Percentiles rank a stretch among this genome's conserved stretches.
Conservation (phyloP, 1,140 invertebrate species). For the Ceratina japonica region DNA sequence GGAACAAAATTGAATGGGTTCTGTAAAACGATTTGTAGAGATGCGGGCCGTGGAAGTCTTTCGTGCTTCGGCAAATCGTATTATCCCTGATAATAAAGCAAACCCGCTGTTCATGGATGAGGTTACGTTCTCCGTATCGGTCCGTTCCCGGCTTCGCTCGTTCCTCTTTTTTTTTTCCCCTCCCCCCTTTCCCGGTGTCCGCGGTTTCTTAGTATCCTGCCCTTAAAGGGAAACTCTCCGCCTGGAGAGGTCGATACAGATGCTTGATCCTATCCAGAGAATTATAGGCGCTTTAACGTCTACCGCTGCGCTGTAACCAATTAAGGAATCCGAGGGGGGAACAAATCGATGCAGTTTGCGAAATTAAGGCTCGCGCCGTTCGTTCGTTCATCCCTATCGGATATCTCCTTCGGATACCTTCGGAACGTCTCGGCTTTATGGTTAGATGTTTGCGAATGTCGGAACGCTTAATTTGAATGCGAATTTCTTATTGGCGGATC, state of each 20-base stretch:
- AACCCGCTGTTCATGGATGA: conserved; percentile 24
- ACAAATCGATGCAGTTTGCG: background rate
- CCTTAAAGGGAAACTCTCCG: conserved; percentile 11
- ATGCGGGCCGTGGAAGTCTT: conserved; percentile 35
- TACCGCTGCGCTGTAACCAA: background rate
- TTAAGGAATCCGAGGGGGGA: background rate
- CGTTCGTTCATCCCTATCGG: background rate
- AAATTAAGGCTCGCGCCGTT: background rate
- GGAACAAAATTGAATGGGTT: conserved; percentile 47
- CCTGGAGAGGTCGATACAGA: conserved; percentile 2
- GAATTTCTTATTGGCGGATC: too few relatives aligned
- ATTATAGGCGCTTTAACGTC: background rate
- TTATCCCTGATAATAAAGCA: conserved; percentile 52
- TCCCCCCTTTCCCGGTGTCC: too few relatives aligned
- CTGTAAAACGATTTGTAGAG: conserved; percentile 50
- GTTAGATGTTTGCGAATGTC: too few relatives aligned
- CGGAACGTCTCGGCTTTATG: background rate
- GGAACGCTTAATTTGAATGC: too few relatives aligned
- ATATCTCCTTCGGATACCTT: too few relatives aligned
- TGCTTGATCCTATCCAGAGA: background rate
- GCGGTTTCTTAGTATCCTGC: too few relatives aligned
- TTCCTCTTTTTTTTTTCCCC: background rate
- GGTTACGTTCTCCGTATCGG: conserved; percentile 39
- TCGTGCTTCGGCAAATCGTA: conserved; percentile 38
- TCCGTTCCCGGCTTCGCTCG: too few relatives aligned